These are phyloP conservation scores for Panurus biarmicus DNA, from an alignment of 2,113 vertebrate genomes.

Conservation along the genomic window DNA sequence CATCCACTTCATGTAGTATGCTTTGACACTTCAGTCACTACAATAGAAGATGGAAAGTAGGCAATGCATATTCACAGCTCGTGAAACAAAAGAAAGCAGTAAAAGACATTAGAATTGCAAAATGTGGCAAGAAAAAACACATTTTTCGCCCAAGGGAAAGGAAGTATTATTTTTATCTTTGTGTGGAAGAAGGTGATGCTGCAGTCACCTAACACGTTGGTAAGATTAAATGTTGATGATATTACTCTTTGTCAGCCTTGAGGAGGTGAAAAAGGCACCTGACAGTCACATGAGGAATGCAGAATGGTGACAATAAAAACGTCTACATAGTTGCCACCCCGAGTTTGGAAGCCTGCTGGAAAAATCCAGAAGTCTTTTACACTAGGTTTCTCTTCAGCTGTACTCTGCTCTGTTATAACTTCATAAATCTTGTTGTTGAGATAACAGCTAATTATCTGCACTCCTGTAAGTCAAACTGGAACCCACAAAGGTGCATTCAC, in stretches of 20 bases:
- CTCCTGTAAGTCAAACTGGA: neutral
- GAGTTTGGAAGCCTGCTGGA: neutral
- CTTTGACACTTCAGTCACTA: neutral
- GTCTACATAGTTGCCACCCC: neutral
- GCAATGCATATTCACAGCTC: neutral
- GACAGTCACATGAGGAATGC: neutral
- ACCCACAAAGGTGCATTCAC: neutral
- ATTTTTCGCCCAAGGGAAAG: neutral
- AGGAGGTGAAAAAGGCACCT: neutral
- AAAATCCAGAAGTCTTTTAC: neutral
- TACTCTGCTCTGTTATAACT: neutral
- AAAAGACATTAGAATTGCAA: constrained; percentile 61
- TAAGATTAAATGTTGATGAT: constrained; percentile 39
- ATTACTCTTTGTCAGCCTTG: neutral
- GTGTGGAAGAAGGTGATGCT: constrained; percentile 38
- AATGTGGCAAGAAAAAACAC: neutral
- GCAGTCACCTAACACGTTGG: constrained; percentile 40
- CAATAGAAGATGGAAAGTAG: neutral
- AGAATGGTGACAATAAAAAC: neutral
- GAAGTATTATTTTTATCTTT: constrained; percentile 47
- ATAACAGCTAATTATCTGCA: neutral
- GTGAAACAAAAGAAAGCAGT: constrained; percentile 13
- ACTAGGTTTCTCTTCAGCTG: neutral
- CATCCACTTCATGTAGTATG: neutral
- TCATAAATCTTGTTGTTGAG: neutral